A percentile compares a stretch with the other conserved stretches of the same genome.
Conservation (phyloP, 2,113 vertebrate species). For the Chionomys nivalis region DNA sequence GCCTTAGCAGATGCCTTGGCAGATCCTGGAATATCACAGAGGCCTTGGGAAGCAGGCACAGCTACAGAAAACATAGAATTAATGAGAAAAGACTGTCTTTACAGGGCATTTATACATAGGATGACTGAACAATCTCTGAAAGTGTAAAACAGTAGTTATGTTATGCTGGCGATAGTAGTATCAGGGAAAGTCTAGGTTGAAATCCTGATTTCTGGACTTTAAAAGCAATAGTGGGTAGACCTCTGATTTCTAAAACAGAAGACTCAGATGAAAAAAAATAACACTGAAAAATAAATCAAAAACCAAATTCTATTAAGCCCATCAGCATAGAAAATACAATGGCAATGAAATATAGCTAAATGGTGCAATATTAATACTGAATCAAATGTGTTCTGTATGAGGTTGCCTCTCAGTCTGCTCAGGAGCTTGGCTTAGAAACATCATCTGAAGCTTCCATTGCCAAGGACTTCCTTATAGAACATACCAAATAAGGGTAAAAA, state of each 20-base stretch:
- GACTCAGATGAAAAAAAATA: not conserved
- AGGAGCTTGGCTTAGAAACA: not conserved
- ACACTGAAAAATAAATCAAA: not conserved
- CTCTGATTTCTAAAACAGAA: not conserved
- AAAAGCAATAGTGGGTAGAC: not conserved
- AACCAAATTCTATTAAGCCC: not conserved
- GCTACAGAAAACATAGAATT: slow-evolving; percentile 65
- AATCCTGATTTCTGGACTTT: not conserved
- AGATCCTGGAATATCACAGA: slow-evolving; percentile 66
- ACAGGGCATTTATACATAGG: slow-evolving; percentile 15
- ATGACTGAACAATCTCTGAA: slow-evolving; percentile 49
- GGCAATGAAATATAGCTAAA: not conserved
- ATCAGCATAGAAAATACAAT: not conserved
- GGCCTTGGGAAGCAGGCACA: slow-evolving; percentile 58
- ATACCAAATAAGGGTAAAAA: not conserved
- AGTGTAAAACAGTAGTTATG: slow-evolving; percentile 38
- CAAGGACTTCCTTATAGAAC: not conserved
- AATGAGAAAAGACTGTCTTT: slow-evolving; percentile 56
- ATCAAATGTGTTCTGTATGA: not conserved
- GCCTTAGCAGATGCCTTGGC: slow-evolving; percentile 64
- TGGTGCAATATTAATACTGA: not conserved
- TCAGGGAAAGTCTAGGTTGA: not conserved
- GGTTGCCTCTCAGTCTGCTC: not conserved
- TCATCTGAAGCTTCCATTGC: not conserved
- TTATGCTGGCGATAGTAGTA: not conserved